Evolutionary conservation across 1,140 invertebrate species (phyloP), one percentile per base, ranked within the genome.

Genomic region (Protaetia brevitarsis): DNA sequence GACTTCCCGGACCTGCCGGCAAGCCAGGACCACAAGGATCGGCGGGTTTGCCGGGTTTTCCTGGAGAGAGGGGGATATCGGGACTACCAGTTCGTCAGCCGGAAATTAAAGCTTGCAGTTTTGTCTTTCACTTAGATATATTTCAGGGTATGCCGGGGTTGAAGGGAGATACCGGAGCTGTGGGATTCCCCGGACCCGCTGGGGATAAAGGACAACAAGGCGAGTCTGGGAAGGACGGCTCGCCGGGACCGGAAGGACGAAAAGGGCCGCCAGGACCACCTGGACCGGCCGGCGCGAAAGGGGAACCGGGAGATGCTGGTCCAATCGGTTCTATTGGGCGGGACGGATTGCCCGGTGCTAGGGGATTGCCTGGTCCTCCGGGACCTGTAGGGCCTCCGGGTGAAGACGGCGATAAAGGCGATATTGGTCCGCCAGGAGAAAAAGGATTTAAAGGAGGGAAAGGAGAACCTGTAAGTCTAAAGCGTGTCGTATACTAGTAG

Each of bases 351-450:
- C 79, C 83, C 2, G 88, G 88, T 16, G 74, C 80, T 13, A 79
- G 85, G 77, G 88, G 89, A 13, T 73, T 88, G 59, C 82, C 84
- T 16, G 91, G 91, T 31, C 81, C 85, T 11, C 85, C 86, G 8
- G 91, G 91, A 19, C 88, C 89, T 2, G 83, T 89, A 31, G 85
- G 85, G 10, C 73, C 82, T 1, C 88, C 89, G 31, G 91, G 90
- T 56, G 88, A 90, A 79, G 88, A 90, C 73, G 89, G 89, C 58
- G 88, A 89, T 73, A 89, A 90, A 78, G 89, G 89, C 16, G 88
- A 90, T 71, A 76, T 83, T 16, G 89, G 89, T 2, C 82, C 85
- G 63, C 87, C 88, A 2, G 89, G 89, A 30, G 89, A 91, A 80
- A 91, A 91, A 73, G 90, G 89, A 36, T 89, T 89, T 68, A 92